Percentiles rank a stretch among this genome's conserved stretches.
Conservation (phyloP, 2,113 vertebrate genomes). For the Cichladusa arquata region DNA sequence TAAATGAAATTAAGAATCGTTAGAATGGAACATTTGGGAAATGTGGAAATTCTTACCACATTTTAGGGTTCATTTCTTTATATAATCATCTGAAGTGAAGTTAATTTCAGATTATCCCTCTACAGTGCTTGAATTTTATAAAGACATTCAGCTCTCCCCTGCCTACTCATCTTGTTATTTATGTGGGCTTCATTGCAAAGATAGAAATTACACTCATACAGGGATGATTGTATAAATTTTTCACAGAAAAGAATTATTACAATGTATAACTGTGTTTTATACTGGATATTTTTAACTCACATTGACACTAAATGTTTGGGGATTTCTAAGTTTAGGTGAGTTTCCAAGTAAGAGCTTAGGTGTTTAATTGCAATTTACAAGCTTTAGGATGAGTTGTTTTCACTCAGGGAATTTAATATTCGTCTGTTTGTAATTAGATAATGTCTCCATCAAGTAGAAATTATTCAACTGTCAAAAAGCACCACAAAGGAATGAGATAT, state of each 20-base stretch:
- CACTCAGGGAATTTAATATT: neutral
- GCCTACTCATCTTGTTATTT: neutral
- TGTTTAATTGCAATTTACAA: neutral
- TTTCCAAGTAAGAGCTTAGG: neutral
- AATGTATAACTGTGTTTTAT: neutral
- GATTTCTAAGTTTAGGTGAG: neutral
- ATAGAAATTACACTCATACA: neutral
- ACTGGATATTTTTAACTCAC: neutral
- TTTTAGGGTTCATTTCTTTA: constrained; percentile 8
- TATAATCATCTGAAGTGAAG: neutral
- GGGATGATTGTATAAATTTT: neutral
- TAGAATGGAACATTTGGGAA: neutral
- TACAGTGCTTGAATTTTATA: neutral
- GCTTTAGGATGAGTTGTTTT: neutral
- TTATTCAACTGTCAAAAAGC: neutral
- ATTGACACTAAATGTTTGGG: accelerated
- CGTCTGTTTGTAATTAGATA: neutral
- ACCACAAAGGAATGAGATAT: neutral
- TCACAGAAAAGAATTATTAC: neutral
- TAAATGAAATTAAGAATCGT: neutral
- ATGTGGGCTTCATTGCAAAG: neutral
- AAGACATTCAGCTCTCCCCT: neutral
- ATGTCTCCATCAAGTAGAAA: neutral
- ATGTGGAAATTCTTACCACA: neutral
- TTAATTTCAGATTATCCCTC: neutral